These are phyloP conservation scores for Chalcis sispes DNA, from an alignment of 2,888 invertebrate species.

Conservation along the genomic window DNA sequence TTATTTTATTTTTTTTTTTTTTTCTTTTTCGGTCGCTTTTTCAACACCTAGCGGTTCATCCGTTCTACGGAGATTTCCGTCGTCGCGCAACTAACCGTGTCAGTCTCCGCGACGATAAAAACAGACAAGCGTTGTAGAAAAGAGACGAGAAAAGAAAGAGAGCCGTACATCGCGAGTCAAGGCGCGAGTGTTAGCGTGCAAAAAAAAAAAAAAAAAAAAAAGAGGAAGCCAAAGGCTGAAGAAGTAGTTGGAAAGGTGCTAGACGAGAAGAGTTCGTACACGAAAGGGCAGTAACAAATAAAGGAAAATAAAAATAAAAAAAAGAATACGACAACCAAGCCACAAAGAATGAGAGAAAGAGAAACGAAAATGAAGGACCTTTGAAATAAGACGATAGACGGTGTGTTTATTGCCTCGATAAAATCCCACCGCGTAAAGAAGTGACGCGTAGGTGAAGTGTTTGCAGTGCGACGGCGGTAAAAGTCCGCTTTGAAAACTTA, in stretches of 20 bases:
- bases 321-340: background rate
- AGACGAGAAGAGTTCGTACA: conserved; percentile 40
- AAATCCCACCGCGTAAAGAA: conserved; percentile 33
- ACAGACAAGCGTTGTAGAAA: background rate
- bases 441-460: conserved; percentile 51
- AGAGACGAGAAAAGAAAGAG: conserved; percentile 58
- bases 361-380: conserved; percentile 47
- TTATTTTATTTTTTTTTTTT: too few species aligned
- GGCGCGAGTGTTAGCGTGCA: background rate
- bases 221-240: background rate
- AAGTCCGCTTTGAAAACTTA: conserved; percentile 52
- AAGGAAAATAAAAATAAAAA: conserved; percentile 8
- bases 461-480: conserved; percentile 52
- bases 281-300: conserved; percentile 18
- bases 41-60: conserved; percentile 22
- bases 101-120: conserved; percentile 45
- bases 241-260: conserved; percentile 6
- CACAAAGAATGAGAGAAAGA: background rate
- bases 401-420: conserved; percentile 53
- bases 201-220: conserved; percentile 44
- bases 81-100: conserved; percentile 48
- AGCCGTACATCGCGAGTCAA: too few species aligned
- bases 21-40: background rate
- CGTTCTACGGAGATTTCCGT: conserved; percentile 40
- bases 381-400: conserved; percentile 49